phyloP scores from a whole-genome alignment of 2,113 vertebrate species.

The Sinocyclocheilus rhinocerous region DNA sequence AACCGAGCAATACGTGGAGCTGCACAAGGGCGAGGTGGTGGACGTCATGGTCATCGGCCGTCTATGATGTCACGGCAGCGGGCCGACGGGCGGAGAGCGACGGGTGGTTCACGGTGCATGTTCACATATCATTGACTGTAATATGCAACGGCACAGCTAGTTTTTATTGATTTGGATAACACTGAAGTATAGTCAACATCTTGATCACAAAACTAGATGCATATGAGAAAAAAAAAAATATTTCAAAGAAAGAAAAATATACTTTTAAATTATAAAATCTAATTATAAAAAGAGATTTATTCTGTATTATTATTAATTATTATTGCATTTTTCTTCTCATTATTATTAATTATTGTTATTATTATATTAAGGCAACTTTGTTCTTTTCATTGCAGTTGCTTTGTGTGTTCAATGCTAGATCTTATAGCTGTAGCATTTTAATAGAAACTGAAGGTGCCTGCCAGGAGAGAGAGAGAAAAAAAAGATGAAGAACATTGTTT shows the following conservation, averaged over 20 bases:
- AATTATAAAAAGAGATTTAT: conserved; percentile 96
- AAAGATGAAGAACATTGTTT: conserved; percentile 81
- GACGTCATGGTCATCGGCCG: conserved; percentile 99
- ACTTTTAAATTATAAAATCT: conserved; percentile 91
- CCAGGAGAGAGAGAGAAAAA: conserved; percentile 67
- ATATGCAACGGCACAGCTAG: conserved; percentile 99
- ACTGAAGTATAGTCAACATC: conserved; percentile 99
- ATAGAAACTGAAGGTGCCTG: conserved; percentile 99
- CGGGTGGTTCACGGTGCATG: conserved; percentile 95
- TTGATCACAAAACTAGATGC: conserved; percentile 86
- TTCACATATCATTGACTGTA: conserved; percentile 99
- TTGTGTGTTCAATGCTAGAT: conserved; percentile 99
- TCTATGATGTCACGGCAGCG: conserved; percentile 90
- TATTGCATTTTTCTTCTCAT: conserved; percentile 77
- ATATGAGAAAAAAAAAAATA: conserved; percentile 81
- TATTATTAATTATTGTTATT: conserved; percentile 82
- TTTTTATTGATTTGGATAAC: conserved; percentile 99
- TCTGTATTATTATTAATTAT: conserved; percentile 78
- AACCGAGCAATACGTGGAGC: conserved; percentile 99
- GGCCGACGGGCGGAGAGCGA: conserved; percentile 61
- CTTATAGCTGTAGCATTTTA: conserved; percentile 99
- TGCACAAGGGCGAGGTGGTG: conserved; percentile 99
- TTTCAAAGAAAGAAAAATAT: conserved; percentile 90
- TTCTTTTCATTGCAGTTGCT: conserved; percentile 99
- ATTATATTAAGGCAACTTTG: conserved; percentile 99